phyloP scores from a whole-genome alignment of 2,113 vertebrate species.

The Pterocles orientalis region DNA sequence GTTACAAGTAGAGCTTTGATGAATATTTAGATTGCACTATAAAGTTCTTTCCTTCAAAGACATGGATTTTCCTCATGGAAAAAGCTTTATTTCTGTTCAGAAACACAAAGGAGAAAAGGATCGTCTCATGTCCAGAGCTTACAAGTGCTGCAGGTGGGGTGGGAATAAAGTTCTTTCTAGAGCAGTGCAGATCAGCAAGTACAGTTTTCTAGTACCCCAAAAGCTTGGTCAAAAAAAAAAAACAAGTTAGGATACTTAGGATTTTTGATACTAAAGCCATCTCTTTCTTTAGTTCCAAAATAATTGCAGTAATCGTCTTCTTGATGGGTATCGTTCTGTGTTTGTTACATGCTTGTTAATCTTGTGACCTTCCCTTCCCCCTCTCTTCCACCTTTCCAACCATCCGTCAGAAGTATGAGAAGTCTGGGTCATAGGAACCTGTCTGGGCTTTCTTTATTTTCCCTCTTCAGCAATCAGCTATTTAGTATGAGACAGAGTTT shows the following conservation, averaged over 20 bases:
- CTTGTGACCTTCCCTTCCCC: background rate
- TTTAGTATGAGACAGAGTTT: conserved; percentile 1
- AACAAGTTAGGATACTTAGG: background rate
- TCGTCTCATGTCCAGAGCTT: background rate
- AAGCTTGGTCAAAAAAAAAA: background rate
- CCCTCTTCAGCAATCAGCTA: background rate
- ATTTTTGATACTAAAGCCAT: background rate
- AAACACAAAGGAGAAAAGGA: background rate
- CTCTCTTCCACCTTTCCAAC: background rate
- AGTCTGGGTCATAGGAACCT: background rate
- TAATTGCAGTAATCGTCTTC: background rate
- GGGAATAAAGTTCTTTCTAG: background rate
- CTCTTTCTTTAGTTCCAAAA: background rate
- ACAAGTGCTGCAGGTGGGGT: background rate
- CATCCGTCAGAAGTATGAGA: background rate
- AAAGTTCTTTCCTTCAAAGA: conserved; percentile 40
- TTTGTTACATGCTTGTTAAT: background rate
- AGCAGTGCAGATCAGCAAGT: background rate
- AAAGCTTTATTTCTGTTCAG: conserved; percentile 8
- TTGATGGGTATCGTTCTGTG: background rate
- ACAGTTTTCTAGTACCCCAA: background rate
- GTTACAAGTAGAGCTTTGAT: conserved; percentile 47
- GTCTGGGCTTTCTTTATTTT: background rate
- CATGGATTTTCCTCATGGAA: conserved; percentile 23
- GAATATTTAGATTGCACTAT: conserved; percentile 47